A percentile compares a stretch with the other conserved stretches of the same genome.
Evolutionary conservation across 2,888 invertebrate species (phyloP).

Genomic region (Epiperipatus broadwayi): DNA sequence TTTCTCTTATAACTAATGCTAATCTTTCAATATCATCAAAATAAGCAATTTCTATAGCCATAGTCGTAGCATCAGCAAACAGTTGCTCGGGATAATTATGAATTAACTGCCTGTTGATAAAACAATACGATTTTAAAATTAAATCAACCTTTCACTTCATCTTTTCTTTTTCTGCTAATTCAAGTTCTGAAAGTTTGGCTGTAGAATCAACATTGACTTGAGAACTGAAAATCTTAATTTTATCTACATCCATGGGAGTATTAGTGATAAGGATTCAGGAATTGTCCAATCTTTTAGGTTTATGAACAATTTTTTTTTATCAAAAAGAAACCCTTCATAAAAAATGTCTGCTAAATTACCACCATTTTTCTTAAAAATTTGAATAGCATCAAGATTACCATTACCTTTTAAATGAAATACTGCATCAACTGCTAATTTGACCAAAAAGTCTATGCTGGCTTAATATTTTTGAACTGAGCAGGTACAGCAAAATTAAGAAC

Average conservation of each 20-base stretch:
- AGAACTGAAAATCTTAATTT: slow-evolving; percentile 94
- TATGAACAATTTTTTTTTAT: slow-evolving; percentile 95
- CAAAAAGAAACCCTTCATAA: slow-evolving; percentile 78
- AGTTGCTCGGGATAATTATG: slow-evolving; percentile 99
- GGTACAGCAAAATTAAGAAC: no score
- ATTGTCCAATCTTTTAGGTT: slow-evolving; percentile 84
- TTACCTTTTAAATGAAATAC: slow-evolving; percentile 41
- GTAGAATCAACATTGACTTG: slow-evolving; percentile 43
- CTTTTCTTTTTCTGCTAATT: slow-evolving; percentile 93
- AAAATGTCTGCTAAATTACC: slow-evolving; percentile 84
- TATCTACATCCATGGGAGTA: slow-evolving; percentile 99
- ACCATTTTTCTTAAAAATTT: slow-evolving; percentile 91
- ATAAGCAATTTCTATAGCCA: slow-evolving; percentile 99
- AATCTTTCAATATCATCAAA: slow-evolving; percentile 96
- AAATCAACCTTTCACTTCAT: slow-evolving; percentile 98
- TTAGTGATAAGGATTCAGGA: slow-evolving; percentile 93
- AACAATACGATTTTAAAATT: slow-evolving; percentile 85
- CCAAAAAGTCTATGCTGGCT: no score
- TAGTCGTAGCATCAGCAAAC: slow-evolving; percentile 90
- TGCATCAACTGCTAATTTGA: no score
- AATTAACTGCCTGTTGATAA: slow-evolving; percentile 93
- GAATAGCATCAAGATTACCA: slow-evolving; percentile 83
- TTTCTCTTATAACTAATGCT: slow-evolving; percentile 83
- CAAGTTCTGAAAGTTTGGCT: slow-evolving; percentile 78
- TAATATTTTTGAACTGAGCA: no score